Percentiles rank a stretch among this genome's conserved stretches.
Evolutionary conservation across 2,888 invertebrate genomes (phyloP).

Genomic region (Drosophila paranaensis): DNA sequence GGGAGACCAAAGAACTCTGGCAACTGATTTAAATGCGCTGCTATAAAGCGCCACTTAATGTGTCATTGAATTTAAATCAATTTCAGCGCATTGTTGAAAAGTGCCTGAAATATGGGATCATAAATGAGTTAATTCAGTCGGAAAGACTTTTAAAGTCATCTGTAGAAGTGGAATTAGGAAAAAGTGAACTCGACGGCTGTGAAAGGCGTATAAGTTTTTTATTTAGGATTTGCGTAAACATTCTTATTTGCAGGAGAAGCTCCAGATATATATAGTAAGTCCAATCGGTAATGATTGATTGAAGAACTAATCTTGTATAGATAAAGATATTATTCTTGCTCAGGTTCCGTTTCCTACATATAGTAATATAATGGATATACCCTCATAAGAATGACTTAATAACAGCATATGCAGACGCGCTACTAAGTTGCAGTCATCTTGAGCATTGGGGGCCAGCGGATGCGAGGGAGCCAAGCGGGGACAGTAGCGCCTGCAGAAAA

Average conservation of each 20-base stretch:
- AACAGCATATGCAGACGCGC: background rate
- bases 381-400: background rate
- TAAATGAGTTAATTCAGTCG: conserved; percentile 12
- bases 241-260: too few relatives aligned
- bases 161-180: too few relatives aligned
- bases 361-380: background rate
- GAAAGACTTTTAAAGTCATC: background rate
- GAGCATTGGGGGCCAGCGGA: background rate
- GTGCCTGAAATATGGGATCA: background rate
- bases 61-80: conserved; percentile 70
- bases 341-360: too few relatives aligned
- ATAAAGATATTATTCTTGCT: background rate
- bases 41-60: conserved; percentile 75
- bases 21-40: conserved; percentile 73
- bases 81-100: conserved; percentile 23
- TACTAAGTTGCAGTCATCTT: conserved; percentile 17
- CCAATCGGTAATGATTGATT: background rate
- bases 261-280: too few relatives aligned
- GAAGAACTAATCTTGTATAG: background rate
- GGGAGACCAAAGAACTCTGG: conserved; percentile 37
- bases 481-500: conserved; percentile 71
- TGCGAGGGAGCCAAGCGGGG: background rate
- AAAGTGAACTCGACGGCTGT: too few relatives aligned
- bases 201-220: too few relatives aligned
- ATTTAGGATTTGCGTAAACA: too few relatives aligned